Evolutionary conservation across 1,140 invertebrate genomes (phyloP).

Genomic region (Trichonephila inaurata): DNA sequence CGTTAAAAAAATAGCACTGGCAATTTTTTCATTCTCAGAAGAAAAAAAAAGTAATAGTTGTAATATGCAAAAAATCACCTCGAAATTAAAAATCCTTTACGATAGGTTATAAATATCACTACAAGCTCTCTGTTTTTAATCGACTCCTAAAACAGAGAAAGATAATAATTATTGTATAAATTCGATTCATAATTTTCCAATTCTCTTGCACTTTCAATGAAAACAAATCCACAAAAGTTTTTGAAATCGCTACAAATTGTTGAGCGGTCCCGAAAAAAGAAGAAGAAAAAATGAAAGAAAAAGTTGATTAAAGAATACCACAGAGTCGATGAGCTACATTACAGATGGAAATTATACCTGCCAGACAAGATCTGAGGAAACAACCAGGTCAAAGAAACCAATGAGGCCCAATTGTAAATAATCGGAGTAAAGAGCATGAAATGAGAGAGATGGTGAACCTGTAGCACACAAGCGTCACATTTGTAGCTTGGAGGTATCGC

Average conservation of each 20-base stretch:
- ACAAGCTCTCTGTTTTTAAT: too few species aligned
- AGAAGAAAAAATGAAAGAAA: background rate
- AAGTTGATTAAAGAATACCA: background rate
- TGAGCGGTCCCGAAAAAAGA: background rate
- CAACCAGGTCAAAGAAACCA: slow-evolving; percentile 58
- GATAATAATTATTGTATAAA: too few species aligned
- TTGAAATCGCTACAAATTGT: background rate
- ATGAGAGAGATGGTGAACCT: slow-evolving; percentile 14
- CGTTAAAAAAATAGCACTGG: too few species aligned
- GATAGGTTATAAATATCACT: too few species aligned
- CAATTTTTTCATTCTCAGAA: too few species aligned
- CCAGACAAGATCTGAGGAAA: background rate
- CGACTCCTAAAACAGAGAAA: too few species aligned
- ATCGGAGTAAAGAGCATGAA: slow-evolving; percentile 36
- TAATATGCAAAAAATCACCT: too few species aligned
- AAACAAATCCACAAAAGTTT: background rate
- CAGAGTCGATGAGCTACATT: background rate
- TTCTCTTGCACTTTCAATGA: background rate
- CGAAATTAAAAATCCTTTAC: too few species aligned
- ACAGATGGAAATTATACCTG: slow-evolving; percentile 62
- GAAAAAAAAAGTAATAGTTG: too few species aligned
- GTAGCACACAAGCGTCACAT: slow-evolving; percentile 41
- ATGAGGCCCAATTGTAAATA: slow-evolving; percentile 61
- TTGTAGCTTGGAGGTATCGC: slow-evolving; percentile 52
- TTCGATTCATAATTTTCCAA: too few species aligned